phyloP scores from a whole-genome alignment of 2,113 vertebrate species.

The Rattus norvegicus region GRCr8 NC_086029.1:56988501-56989000 shows the following conservation, averaged over 20 bases:
- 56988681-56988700: conserved; percentile 97
- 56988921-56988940: neutral
- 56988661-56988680: conserved; percentile 72
- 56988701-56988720: conserved; percentile 92
- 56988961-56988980: too few relatives aligned
- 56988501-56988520: neutral
- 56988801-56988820: conserved; percentile 92
- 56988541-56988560: neutral
- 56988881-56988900: neutral
- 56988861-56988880: conserved; percentile 94
- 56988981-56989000: neutral
- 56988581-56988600: neutral
- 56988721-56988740: conserved; percentile 94
- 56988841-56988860: conserved; percentile 95
- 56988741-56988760: conserved; percentile 90
- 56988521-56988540: neutral
- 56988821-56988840: conserved; percentile 90
- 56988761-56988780: conserved; percentile 86
- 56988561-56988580: neutral
- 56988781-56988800: conserved; percentile 94
- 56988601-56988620: neutral
- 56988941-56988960: neutral
- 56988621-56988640: neutral
- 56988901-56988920: neutral
- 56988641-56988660: neutral